These are phyloP conservation scores for Anodontia alba DNA, from an alignment of 2,888 invertebrate species.

Conservation along the genomic window DNA sequence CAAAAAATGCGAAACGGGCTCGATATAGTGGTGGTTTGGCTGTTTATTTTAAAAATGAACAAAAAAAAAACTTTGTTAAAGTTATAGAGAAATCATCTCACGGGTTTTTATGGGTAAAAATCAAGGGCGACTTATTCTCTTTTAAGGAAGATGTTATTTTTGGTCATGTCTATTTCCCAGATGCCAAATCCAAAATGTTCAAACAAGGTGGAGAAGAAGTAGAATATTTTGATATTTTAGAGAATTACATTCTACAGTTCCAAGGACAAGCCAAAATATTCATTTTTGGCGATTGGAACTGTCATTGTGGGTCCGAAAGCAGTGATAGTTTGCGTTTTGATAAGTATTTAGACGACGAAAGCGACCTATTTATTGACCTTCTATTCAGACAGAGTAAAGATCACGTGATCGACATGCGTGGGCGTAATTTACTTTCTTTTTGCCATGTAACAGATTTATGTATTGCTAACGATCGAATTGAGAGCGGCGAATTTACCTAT, in stretches of 20 bases:
- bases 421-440: neutral
- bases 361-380: neutral
- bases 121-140: neutral
- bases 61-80: constrained; percentile 3
- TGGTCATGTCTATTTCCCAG: constrained; percentile 12
- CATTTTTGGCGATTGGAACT: neutral
- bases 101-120: constrained; percentile 12
- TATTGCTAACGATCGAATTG: neutral
- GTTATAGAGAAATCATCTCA: neutral
- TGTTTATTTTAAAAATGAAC: constrained; percentile 8
- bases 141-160: constrained; percentile 16
- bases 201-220: neutral
- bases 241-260: neutral
- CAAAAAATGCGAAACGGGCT: neutral
- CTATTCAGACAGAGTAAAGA: neutral
- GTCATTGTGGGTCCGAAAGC: neutral
- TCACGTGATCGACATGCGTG: neutral
- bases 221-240: neutral
- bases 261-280: neutral
- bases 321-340: neutral
- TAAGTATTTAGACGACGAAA: neutral
- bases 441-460: neutral
- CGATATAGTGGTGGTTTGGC: constrained; percentile 17
- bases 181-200: neutral
- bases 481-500: constrained; percentile 7